These are phyloP conservation scores for Chlorops oryzae DNA, from an alignment of 1,140 invertebrate species.

Conservation along the genomic window DNA sequence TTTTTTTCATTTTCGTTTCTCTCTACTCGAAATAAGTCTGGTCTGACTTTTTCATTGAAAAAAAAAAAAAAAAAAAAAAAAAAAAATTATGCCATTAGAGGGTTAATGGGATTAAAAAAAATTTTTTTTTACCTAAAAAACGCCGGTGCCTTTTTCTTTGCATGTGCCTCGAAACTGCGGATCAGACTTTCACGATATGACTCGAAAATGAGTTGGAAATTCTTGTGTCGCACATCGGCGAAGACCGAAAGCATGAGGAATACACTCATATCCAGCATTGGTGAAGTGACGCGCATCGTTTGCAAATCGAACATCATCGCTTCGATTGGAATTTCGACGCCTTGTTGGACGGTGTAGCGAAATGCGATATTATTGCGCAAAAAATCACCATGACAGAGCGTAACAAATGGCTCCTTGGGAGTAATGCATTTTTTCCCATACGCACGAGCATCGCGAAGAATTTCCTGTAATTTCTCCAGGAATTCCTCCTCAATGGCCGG, in stretches of 20 bases:
- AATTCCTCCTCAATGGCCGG: conserved; percentile 29
- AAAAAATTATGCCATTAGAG: not conserved
- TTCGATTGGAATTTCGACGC: conserved; percentile 21
- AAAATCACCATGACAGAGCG: conserved; percentile 41
- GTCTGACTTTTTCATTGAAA: too few relatives aligned
- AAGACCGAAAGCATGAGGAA: conserved; percentile 32
- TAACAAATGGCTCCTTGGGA: conserved; percentile 33
- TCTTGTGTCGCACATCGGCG: conserved; percentile 23
- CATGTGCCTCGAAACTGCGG: conserved; percentile 17
- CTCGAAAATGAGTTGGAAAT: conserved; percentile 36
- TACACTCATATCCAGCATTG: conserved; percentile 37
- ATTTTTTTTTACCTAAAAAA: conserved; percentile 25
- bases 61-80: conserved; percentile 3
- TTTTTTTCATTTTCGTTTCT: too few relatives aligned
- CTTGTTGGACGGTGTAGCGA: conserved; percentile 17
- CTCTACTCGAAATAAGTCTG: too few relatives aligned
- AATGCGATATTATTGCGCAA: conserved; percentile 44
- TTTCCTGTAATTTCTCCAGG: conserved; percentile 14
- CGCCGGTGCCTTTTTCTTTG: conserved; percentile 18
- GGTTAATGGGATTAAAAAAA: conserved; percentile 1
- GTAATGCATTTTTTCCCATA: conserved; percentile 26
- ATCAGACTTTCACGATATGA: conserved; percentile 26
- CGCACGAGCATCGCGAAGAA: conserved; percentile 14
- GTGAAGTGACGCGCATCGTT: conserved; percentile 34
- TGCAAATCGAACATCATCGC: conserved; percentile 47